These are phyloP conservation scores for Macrotis lagotis DNA, from an alignment of 2,113 vertebrate genomes.

Conservation along the genomic window DNA sequence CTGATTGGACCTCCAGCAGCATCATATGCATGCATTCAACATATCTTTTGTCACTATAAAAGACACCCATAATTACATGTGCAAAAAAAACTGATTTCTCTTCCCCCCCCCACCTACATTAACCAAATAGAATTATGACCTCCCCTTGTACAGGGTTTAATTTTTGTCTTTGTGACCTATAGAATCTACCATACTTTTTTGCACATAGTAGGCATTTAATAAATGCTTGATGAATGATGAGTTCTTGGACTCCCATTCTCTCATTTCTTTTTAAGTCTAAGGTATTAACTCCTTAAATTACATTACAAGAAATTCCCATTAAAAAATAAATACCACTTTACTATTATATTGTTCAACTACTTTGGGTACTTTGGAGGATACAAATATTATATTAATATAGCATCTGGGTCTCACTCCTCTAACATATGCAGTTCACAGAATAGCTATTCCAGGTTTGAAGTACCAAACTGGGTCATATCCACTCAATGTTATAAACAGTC, in stretches of 20 bases:
- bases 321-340: not conserved
- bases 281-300: not conserved
- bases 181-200: not conserved
- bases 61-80: not conserved
- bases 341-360: not conserved
- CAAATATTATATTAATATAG: not conserved
- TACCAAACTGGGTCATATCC: not conserved
- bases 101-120: not conserved
- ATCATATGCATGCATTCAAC: not conserved
- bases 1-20: not conserved
- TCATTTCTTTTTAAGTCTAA: not conserved
- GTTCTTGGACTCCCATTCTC: too few relatives aligned
- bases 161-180: not conserved
- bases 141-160: not conserved
- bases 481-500: not conserved
- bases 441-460: too few relatives aligned
- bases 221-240: not conserved
- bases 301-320: not conserved
- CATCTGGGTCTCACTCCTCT: too few relatives aligned
- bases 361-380: too few relatives aligned
- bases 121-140: not conserved
- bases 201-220: not conserved
- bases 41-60: not conserved
- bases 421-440: too few relatives aligned
- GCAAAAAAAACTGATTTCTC: not conserved